phyloP scores from a whole-genome alignment of 1,140 invertebrate species.

The Drosophila auraria region DNA sequence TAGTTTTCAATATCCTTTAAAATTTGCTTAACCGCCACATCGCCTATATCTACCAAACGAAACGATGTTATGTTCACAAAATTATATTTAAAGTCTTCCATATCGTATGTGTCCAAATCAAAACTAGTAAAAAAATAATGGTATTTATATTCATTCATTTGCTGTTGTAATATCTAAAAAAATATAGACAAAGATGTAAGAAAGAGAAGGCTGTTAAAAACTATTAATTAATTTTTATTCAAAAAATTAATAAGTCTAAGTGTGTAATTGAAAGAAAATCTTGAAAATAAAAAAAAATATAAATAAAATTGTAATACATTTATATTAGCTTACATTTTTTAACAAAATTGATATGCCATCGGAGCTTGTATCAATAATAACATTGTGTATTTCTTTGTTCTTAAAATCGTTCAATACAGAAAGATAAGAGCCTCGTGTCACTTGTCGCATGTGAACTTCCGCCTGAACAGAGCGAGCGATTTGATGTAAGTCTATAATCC shows the following conservation, averaged over 20 bases:
- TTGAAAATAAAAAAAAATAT: background rate
- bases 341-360: constrained; percentile 91
- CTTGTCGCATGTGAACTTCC: constrained; percentile 70
- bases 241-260: too few species aligned
- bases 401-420: constrained; percentile 71
- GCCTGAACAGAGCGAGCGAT: constrained; percentile 48
- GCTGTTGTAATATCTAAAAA: constrained; percentile 93
- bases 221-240: too few species aligned
- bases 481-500: constrained; percentile 71
- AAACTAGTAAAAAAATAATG: constrained; percentile 97
- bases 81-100: constrained; percentile 97
- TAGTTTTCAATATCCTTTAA: constrained; percentile 92
- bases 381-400: constrained; percentile 86
- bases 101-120: constrained; percentile 95
- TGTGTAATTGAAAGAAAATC: too few species aligned
- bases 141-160: constrained; percentile 97
- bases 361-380: constrained; percentile 93
- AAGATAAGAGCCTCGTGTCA: constrained; percentile 49
- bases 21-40: constrained; percentile 90
- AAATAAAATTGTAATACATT: background rate
- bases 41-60: constrained; percentile 92
- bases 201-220: background rate
- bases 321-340: constrained; percentile 88
- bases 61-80: constrained; percentile 97
- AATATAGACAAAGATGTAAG: background rate